Evolutionary conservation across 37 sponge, comb jelly and placozoan species (phyloP), one percentile per base, ranked within the genome.

Genomic region (Eunapius fragilis): DNA sequence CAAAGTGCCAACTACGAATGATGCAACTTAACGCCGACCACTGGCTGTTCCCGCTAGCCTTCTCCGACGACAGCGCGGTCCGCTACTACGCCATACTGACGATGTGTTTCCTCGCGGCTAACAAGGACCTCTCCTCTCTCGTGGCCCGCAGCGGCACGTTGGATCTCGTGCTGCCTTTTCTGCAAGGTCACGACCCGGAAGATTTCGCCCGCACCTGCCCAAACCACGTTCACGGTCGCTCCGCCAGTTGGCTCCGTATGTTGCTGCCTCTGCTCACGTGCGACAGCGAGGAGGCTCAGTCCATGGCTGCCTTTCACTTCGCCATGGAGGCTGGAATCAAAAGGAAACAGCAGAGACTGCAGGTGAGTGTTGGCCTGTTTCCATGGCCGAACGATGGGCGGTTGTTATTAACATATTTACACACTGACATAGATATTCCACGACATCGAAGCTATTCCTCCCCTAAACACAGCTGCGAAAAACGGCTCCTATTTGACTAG

Each of bases 321-420:
- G 89, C 89, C 36, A 89, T 89, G 89, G 89, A 89, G 48, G 84
- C 89, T 19, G 71, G 68, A 17, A 84, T 89, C 47, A 89, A 89
- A 69, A 84, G 49, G 72, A 73, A 79, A 37, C 89, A 89, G 36
- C 37, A 80, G 58, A 84, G 79, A 74, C 48, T 84, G 11, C 69
- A 89, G 19, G 89, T 89, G 30, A 78, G 85, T 2, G 34, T 24
- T 12, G 30, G 27, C 13, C 24, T 68, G 37, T 9, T 76, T 76
- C 25, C 7, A 35, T 36, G 10, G 38, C 12, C 24, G 26, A 49
- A 50, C 80, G 10, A 50, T 4, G 13, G n/a, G n/a, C n/a, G n/a
- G n/a, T 2, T 78, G 7, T 24, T 45, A 41, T 45, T 3, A 45
- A 2, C 38, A 24, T 45, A 36, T 41, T 14, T 49, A 36, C 22